A percentile compares a stretch with the other conserved stretches of the same genome.
phyloP scores from a whole-genome alignment of 1,140 invertebrate species.

The Drosophila virilis region DNA sequence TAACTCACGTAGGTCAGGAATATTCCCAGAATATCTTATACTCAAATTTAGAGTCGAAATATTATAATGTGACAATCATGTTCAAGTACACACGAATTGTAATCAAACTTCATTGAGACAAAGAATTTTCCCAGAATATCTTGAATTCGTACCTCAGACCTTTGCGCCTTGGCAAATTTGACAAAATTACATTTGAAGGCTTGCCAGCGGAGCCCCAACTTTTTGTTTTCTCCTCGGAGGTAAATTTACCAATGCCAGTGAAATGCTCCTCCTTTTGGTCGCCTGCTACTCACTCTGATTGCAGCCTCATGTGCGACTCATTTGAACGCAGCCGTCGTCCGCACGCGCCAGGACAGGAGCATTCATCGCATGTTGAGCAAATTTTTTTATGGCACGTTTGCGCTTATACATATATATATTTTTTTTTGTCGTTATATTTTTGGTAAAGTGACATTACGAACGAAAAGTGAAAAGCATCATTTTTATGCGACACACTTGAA shows the following conservation, averaged over 20 bases:
- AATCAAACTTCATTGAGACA: too few relatives aligned
- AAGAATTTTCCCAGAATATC: not conserved
- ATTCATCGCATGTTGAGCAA: conserved; percentile 3
- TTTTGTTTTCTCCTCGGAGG: not conserved
- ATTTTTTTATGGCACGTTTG: conserved; percentile 34
- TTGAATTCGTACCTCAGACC: conserved; percentile 3
- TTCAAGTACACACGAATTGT: not conserved
- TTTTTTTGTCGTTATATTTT: conserved; percentile 1
- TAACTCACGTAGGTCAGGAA: too few relatives aligned
- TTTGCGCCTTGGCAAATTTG: conserved; percentile 37
- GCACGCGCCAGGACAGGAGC: conserved; percentile 6
- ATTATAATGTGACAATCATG: too few relatives aligned
- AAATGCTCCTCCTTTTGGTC: conserved; percentile 25
- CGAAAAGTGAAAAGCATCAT: conserved; percentile 41
- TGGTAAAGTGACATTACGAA: conserved; percentile 32
- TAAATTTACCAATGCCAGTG: conserved; percentile 33
- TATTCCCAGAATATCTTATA: too few relatives aligned
- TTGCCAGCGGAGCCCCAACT: not conserved
- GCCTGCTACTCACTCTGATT: conserved; percentile 51
- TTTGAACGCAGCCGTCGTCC: conserved; percentile 18
- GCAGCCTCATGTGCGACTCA: conserved; percentile 27
- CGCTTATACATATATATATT: too few relatives aligned
- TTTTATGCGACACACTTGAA: conserved; percentile 47
- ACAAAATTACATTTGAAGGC: conserved; percentile 35
- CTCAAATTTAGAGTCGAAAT: not conserved